phyloP scores from a whole-genome alignment of 2,888 invertebrate genomes.

The Tanypteryx hageni region DNA sequence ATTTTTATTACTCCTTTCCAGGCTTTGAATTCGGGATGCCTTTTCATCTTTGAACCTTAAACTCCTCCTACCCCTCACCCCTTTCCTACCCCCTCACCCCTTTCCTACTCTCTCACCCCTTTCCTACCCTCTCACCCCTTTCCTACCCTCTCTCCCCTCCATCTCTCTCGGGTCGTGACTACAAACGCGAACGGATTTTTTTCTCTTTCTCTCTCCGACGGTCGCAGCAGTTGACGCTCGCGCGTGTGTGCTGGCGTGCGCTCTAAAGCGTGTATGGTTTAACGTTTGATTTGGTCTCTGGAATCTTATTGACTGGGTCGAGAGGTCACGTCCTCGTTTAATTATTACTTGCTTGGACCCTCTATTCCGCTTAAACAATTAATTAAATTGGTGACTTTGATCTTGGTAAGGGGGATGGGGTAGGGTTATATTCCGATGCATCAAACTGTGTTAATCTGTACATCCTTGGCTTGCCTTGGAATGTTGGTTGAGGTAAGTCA shows the following conservation, averaged over 20 bases:
- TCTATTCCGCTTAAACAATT: background rate
- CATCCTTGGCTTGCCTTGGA: too few relatives aligned
- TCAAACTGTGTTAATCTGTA: too few relatives aligned
- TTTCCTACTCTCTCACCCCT: too few relatives aligned
- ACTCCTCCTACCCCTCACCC: background rate
- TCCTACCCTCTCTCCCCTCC: background rate
- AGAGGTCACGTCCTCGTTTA: slow-evolving; percentile 33
- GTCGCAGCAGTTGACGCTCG: background rate
- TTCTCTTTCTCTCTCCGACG: background rate
- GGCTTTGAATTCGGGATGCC: too few relatives aligned
- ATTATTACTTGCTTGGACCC: slow-evolving; percentile 20
- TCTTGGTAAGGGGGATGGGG: background rate
- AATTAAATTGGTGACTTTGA: background rate
- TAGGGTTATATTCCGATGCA: too few relatives aligned
- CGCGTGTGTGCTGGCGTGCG: background rate
- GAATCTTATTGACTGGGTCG: background rate
- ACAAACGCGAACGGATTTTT: background rate
- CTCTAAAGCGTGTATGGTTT: background rate
- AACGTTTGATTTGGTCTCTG: background rate
- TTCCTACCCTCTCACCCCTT: background rate
- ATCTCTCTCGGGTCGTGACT: background rate
- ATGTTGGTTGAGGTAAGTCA: too few relatives aligned
- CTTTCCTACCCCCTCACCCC: too few relatives aligned
- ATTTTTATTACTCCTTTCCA: too few relatives aligned
- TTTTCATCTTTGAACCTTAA: background rate